Evolutionary conservation across 2,797 vertebrate species (phyloP).

Genomic region (Acipenser ruthenus): DNA sequence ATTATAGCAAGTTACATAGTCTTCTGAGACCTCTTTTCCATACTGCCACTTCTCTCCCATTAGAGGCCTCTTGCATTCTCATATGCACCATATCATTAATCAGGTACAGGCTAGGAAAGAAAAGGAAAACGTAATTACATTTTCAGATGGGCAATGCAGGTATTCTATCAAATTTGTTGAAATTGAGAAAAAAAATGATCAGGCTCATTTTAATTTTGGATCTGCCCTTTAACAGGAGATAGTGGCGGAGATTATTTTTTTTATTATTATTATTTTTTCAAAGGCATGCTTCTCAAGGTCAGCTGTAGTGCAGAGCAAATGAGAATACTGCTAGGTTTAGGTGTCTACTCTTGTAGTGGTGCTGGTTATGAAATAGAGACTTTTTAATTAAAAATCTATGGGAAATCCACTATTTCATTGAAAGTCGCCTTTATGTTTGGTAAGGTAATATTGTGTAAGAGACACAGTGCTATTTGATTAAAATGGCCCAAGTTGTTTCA

Average conservation of each 20-base stretch:
- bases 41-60: constrained; percentile 17
- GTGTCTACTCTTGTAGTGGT: too few species aligned
- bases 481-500: background rate
- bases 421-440: too few species aligned
- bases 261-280: constrained; percentile 27
- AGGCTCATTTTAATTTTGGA: constrained; percentile 29
- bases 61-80: background rate
- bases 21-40: constrained; percentile 14
- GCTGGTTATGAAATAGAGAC: too few species aligned
- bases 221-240: constrained; percentile 15
- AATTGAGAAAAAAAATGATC: constrained; percentile 23
- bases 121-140: constrained; percentile 17
- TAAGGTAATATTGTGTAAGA: too few species aligned
- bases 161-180: constrained; percentile 32
- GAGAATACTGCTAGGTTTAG: too few species aligned
- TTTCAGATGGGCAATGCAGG: constrained; percentile 26
- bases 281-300: constrained; percentile 33
- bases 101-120: background rate
- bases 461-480: too few species aligned
- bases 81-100: too few species aligned
- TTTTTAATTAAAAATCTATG: too few species aligned
- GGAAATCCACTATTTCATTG: too few species aligned
- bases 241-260: constrained; percentile 21
- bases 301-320: constrained; percentile 14
- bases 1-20: constrained; percentile 28